phyloP scores from a whole-genome alignment of 2,797 vertebrate genomes.

The Urophycis tenuis region DNA sequence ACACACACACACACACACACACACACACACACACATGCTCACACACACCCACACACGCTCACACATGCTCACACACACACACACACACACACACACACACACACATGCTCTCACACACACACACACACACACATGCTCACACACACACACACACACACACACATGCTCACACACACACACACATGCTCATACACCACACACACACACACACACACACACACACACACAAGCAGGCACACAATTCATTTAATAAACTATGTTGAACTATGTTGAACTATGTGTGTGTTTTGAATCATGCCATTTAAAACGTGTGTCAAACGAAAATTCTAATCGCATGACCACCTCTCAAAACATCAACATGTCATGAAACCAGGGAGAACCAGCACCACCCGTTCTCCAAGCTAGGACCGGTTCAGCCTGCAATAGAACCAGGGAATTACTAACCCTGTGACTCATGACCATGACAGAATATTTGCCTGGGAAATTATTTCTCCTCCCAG shows the following conservation, averaged over 20 bases:
- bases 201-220: conserved; percentile 6
- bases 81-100: conserved; percentile 18
- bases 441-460: neutral
- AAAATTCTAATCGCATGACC: neutral
- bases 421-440: neutral
- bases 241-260: neutral
- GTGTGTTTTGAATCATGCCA: neutral
- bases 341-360: neutral
- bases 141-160: neutral
- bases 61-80: conserved; percentile 4
- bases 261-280: too few species aligned
- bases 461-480: neutral
- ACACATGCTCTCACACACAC: too few species aligned
- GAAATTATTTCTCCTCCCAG: neutral
- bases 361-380: neutral
- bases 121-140: neutral
- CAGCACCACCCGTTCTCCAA: neutral
- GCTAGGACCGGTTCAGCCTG: neutral
- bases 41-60: neutral
- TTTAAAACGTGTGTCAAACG: neutral
- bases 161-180: conserved; percentile 3
- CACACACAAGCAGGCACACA: conserved; percentile 1
- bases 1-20: conserved; percentile 9
- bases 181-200: conserved; percentile 15
- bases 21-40: conserved; percentile 3